phyloP scores from a whole-genome alignment of 2,888 invertebrate species.

The Imbricaverruca yamaguchii region DNA sequence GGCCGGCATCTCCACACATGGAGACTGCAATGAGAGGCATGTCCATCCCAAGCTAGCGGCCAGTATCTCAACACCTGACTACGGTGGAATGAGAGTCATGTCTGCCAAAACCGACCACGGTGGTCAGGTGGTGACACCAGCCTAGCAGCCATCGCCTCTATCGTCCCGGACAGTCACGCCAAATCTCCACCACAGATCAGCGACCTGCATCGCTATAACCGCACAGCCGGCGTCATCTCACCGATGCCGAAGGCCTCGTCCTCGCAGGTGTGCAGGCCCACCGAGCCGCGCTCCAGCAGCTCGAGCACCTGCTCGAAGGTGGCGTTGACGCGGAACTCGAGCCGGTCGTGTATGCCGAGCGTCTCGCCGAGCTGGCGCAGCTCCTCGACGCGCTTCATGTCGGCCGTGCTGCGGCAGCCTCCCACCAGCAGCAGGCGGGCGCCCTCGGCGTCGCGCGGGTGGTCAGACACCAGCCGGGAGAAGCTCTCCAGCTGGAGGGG shows the following conservation, averaged over 20 bases:
- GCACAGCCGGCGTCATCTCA: conserved; percentile 35
- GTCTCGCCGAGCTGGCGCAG: conserved; percentile 74
- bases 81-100: too few species aligned
- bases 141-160: too few species aligned
- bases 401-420: conserved; percentile 78
- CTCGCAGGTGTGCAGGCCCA: conserved; percentile 97
- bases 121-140: too few species aligned
- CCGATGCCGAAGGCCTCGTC: conserved; percentile 99
- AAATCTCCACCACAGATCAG: too few species aligned
- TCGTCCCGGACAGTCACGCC: too few species aligned
- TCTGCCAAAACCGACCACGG: too few species aligned
- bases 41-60: too few species aligned
- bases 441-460: background rate
- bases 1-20: too few species aligned
- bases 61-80: too few species aligned
- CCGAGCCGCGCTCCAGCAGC: conserved; percentile 56
- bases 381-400: conserved; percentile 68
- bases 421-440: conserved; percentile 68
- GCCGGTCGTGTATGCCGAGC: conserved; percentile 70
- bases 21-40: too few species aligned
- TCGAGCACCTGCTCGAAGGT: conserved; percentile 68
- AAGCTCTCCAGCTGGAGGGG: conserved; percentile 46
- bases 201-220: too few species aligned
- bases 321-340: conserved; percentile 83
- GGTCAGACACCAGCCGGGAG: conserved; percentile 27